Percentiles rank a stretch among this genome's conserved stretches.
Evolutionary conservation across 2,113 vertebrate genomes (phyloP).

Genomic region (Pomatostomus ruficeps): DNA sequence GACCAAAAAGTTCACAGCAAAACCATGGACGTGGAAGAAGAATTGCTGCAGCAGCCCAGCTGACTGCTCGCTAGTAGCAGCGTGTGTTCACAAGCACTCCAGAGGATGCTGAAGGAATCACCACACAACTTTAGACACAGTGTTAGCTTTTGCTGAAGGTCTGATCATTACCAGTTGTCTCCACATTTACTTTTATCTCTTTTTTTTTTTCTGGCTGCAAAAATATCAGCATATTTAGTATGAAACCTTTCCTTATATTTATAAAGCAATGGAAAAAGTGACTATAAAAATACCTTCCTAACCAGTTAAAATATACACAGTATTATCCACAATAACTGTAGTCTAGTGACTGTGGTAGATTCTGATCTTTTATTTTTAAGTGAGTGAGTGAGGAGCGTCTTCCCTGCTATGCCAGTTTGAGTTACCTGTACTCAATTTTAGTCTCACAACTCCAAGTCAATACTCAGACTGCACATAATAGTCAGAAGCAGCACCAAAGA

Average conservation of each 20-base stretch:
- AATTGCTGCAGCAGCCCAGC: neutral
- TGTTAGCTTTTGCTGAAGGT: neutral
- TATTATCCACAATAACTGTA: neutral
- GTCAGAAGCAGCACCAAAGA: neutral
- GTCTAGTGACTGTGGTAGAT: neutral
- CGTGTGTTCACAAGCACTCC: neutral
- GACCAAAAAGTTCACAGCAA: neutral
- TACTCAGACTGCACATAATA: neutral
- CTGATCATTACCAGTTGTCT: neutral
- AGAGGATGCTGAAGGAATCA: neutral
- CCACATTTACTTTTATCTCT: neutral
- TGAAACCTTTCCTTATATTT: neutral
- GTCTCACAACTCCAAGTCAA: neutral
- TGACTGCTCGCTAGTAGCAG: neutral
- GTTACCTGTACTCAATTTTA: fast-evolving
- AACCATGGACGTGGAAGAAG: neutral
- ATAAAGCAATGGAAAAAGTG: neutral
- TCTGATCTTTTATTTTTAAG: neutral
- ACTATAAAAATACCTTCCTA: neutral
- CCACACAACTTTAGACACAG: neutral
- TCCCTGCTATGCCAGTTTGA: neutral
- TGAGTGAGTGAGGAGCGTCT: neutral
- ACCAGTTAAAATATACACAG: neutral
- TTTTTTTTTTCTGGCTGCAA: neutral
- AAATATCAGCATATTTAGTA: neutral